Evolutionary conservation across 2,797 vertebrate genomes (phyloP), one percentile per base, ranked within the genome.

Genomic region (Pipistrellus pygmaeus): DNA sequence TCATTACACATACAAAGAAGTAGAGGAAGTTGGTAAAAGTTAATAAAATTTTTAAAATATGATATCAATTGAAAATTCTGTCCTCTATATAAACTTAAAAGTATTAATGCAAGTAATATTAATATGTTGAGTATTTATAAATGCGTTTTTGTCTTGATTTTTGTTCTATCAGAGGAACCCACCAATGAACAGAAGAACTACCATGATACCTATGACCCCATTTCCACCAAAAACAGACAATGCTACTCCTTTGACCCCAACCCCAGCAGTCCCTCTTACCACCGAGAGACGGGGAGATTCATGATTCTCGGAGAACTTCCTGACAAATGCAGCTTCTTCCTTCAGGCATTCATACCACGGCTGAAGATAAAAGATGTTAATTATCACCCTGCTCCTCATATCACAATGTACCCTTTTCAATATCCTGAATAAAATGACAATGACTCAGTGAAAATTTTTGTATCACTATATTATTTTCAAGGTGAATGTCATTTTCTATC

Each of bases 111-210:
- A 85, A 46, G 21, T n/a, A 38, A 53, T 80, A 76, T 48, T 64
- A 66, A 6, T 17, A 46, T 90, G 17, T 44, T 78, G 64, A 51
- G 15, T 77, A 51, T 32, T 81, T 73, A 60, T 15, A 81, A 66
- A 57, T 88, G 14, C 13, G 8, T 69, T 89, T 89, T 64, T 84
- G 57, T 91, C 68, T 88, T 75, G 68, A 25, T 88, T 90, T 92
- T 81, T 53, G 1, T 80, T 64, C 68, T 82, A 35, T 48, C 35
- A 95, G 95, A 30, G 35, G 72, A 89, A 55, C n/a, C 83, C 73
- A 44, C 71, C 66, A 32, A 0, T 35, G 8, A 48, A 14, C 20
- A 80, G 89, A 69, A 60, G 27, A 77, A 55, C 84, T 27, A 76
- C 87, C 15, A 0, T 0, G 35, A 44, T 1, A n/a, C 46, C 66